phyloP scores from a whole-genome alignment of 1,140 invertebrate genomes.

The Drosophila chauvacae region DNA sequence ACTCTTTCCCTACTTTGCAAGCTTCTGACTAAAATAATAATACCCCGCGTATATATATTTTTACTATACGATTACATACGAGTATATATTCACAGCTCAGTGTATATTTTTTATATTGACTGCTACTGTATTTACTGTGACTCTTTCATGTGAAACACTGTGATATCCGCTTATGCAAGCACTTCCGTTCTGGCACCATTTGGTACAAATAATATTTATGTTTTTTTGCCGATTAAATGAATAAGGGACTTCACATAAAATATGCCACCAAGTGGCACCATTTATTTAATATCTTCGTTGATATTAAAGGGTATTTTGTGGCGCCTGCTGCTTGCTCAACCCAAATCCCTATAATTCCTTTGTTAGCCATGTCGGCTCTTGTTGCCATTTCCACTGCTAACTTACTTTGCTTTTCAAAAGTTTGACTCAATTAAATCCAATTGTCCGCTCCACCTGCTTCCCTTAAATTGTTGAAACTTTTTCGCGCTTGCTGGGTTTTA shows the following conservation, averaged over 20 bases:
- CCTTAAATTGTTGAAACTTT: slow-evolving; percentile 30
- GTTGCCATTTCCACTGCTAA: slow-evolving; percentile 35
- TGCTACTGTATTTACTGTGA: background rate
- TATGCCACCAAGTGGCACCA: background rate
- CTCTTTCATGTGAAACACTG: background rate
- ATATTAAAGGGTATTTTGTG: slow-evolving; percentile 21
- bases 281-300: background rate
- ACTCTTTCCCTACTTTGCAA: too few species aligned
- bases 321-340: background rate
- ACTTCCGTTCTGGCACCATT: slow-evolving; percentile 4
- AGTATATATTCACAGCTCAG: background rate
- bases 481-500: slow-evolving; percentile 4
- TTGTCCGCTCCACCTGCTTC: slow-evolving; percentile 36
- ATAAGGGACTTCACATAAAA: background rate
- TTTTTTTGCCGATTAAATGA: slow-evolving; percentile 7
- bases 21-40: too few species aligned
- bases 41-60: too few species aligned
- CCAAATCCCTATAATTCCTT: slow-evolving; percentile 7
- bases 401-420: slow-evolving; percentile 46
- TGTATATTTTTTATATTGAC: background rate
- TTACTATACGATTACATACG: background rate
- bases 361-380: slow-evolving; percentile 28
- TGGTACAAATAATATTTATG: background rate
- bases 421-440: slow-evolving; percentile 40
- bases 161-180: slow-evolving; percentile 9